Base-by-base conservation (phyloP, 30 jellyfish, hydroid and myxozoan genomes). In the Aurelia sp. region DNA sequence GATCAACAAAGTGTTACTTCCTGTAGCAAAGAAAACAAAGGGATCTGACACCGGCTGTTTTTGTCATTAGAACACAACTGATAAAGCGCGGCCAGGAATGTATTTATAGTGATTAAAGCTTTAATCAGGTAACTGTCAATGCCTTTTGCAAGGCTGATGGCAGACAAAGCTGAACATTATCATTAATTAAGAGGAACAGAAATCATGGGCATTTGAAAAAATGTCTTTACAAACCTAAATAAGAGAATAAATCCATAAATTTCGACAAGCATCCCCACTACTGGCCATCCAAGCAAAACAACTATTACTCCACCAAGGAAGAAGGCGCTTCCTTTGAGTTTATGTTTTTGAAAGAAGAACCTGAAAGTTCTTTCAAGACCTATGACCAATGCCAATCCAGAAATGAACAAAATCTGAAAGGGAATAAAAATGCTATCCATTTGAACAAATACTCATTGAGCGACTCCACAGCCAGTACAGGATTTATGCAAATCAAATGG, bases 341-440 rank as follows among this genome's bases (percentile, higher is more conserved):
- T 93, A 64, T 87, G 96, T 60, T 52, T 84, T 81, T 93, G 98
- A 61, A 93, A 93, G 91, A 93, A 93, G 66, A 93, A 93, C 20
- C 98, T 62, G 68, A 93, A 93, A 3, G 98, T 93, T 47, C 98
- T 87, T 62, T 93, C 98, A n/a, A 93, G 81, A 10, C 98, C 98
- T 63, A 93, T 93, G 30, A 93, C 98, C 82, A 93, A 72, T 6
- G 98, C 97, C 76, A 93, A 73, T 2, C 98, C 98, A 88, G 97
- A 93, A 17, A 93, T 93, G 84, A 93, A 93, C 23, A 93, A 81
- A 18, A 93, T 93, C 98, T 93, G 58, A 20, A 91, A 85, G 2
- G 27, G 66, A 64, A 81, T 84, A 48, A 47, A 51, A 9, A 11
- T 37, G 22, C 50, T 18, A 13, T 40, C n/a, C 2, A 15, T 11